A percentile compares a stretch with the other conserved stretches of the same genome.
Evolutionary conservation across 2,113 vertebrate genomes (phyloP).

Genomic region (Carollia perspicillata): DNA sequence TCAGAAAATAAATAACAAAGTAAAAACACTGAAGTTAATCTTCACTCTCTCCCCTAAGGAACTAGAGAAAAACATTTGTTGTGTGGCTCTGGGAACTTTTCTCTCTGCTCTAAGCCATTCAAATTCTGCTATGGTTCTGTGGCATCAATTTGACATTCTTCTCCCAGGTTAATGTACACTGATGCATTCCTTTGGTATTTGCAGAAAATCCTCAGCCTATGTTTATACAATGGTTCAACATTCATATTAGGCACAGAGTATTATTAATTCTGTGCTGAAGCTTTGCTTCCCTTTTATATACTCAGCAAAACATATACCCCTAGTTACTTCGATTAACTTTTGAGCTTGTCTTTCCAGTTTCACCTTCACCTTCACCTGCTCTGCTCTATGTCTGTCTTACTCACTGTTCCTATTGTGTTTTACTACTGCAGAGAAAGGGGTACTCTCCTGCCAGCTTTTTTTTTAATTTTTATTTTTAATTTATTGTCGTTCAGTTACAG

Average conservation of each 20-base stretch:
- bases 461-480: too few relatives aligned
- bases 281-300: background rate
- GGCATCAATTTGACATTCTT: background rate
- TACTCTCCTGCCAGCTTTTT: background rate
- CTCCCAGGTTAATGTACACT: background rate
- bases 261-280: background rate
- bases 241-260: background rate
- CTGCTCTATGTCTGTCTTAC: background rate
- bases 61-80: background rate
- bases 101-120: background rate
- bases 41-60: background rate
- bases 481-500: too few relatives aligned
- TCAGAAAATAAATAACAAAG: background rate
- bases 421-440: background rate
- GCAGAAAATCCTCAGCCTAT: background rate
- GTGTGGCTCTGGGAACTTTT: background rate
- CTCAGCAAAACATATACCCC: background rate
- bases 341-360: background rate
- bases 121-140: background rate
- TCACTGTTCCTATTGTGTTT: background rate
- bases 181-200: background rate
- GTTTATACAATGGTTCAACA: background rate
- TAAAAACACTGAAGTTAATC: constrained; percentile 9
- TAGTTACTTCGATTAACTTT: background rate
- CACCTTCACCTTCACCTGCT: background rate